A percentile compares a stretch with the other conserved stretches of the same genome.
Evolutionary conservation across 1,140 invertebrate genomes (phyloP).

Genomic region (Saccostrea glomerata): DNA sequence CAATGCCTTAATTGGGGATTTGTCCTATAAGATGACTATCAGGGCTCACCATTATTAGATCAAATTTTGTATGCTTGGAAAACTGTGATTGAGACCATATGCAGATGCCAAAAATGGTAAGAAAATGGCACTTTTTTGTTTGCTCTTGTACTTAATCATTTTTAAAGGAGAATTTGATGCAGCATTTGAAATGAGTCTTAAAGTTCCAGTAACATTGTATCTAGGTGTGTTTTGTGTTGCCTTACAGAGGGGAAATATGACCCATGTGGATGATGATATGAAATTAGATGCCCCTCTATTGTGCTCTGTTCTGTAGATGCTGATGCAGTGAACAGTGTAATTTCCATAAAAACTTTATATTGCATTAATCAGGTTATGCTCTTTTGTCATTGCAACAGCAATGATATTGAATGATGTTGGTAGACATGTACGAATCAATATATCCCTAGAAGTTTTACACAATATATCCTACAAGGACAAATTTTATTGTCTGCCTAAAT

Average conservation of each 20-base stretch:
- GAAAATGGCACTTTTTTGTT: background rate
- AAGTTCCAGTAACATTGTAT: background rate
- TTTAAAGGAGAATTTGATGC: background rate
- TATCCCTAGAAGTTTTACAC: background rate
- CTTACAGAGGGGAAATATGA: too few species aligned
- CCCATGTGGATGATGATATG: too few species aligned
- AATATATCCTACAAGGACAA: background rate
- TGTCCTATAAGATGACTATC: constrained; percentile 7
- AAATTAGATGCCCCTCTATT: background rate
- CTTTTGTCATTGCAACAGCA: background rate
- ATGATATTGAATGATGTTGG: background rate
- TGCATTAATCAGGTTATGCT: background rate
- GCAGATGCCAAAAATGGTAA: constrained; percentile 30
- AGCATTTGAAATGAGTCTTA: background rate
- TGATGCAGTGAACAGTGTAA: background rate
- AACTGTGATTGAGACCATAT: background rate
- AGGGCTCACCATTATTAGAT: background rate
- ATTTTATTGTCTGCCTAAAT: constrained; percentile 1
- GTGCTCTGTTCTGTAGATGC: background rate
- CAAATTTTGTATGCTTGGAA: background rate
- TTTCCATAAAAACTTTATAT: constrained; percentile 13
- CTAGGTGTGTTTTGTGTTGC: background rate
- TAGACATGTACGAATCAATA: background rate
- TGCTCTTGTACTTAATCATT: background rate
- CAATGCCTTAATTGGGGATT: background rate